A percentile compares a stretch with the other conserved stretches of the same genome.
Evolutionary conservation across 2,888 invertebrate genomes (phyloP).

Genomic region (Aleiodes testaceus): DNA sequence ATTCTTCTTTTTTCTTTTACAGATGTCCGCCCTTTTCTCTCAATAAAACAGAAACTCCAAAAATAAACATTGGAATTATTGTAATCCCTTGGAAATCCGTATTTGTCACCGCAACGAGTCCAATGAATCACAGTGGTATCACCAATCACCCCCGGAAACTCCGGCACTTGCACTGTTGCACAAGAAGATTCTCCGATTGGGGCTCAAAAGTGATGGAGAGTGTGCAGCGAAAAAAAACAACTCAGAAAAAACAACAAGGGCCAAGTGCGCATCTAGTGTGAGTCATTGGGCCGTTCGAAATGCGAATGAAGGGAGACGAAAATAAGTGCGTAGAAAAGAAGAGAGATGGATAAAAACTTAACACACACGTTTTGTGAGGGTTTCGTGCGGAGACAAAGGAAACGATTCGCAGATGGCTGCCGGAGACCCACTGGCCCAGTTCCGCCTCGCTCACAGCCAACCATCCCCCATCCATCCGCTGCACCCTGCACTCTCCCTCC

Average conservation of each 20-base stretch:
- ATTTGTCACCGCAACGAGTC: background rate
- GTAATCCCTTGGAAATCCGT: slow-evolving; percentile 7
- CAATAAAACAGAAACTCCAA: background rate
- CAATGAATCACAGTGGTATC: slow-evolving; percentile 26
- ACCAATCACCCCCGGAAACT: slow-evolving; percentile 31
- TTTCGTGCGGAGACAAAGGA: slow-evolving; percentile 50
- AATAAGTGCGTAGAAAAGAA: slow-evolving; percentile 11
- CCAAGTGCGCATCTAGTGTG: slow-evolving; percentile 41
- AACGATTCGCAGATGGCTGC: slow-evolving; percentile 67
- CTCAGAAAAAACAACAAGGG: slow-evolving; percentile 24
- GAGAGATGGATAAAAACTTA: background rate
- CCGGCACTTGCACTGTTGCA: slow-evolving; percentile 33
- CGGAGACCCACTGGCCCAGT: slow-evolving; percentile 71
- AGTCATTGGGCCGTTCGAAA: slow-evolving; percentile 33
- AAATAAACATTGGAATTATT: background rate
- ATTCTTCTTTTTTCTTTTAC: no score
- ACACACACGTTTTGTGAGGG: background rate
- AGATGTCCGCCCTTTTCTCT: no score
- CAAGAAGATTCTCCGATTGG: background rate
- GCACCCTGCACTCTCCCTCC: slow-evolving; percentile 50
- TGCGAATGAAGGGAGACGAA: slow-evolving; percentile 21
- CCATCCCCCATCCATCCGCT: slow-evolving; percentile 52
- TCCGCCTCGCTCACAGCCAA: slow-evolving; percentile 58
- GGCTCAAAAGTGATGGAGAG: slow-evolving; percentile 18
- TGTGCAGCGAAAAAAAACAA: slow-evolving; percentile 34